Base-by-base conservation (phyloP, 2,888 invertebrate species). In the Aphodius sticticus region DNA sequence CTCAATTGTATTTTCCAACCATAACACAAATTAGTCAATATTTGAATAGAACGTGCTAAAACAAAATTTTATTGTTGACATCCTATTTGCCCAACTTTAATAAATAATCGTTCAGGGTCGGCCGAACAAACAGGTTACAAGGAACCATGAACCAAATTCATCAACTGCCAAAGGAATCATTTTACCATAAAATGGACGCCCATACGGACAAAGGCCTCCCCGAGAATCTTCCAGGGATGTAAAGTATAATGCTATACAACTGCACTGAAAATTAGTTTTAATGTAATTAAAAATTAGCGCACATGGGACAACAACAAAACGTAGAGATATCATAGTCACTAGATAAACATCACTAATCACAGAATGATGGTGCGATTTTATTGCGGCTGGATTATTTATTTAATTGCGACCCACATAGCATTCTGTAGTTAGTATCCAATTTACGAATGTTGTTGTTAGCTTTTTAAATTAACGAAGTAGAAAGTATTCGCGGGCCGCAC, bases 401-500 rank as follows among this genome's bases (percentile, higher is more conserved):
- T 53, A 53, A 53, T 53, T 53, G 53, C 53, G 53, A 12, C 53
- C 53, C 9, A 53, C 53, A 5, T 53, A 53, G 53, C 3, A 26
- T 53, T 53, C 53, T 53, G 53, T 53, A 9, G 53, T 12, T 2
- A 53, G 53, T 12, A 9, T 53, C 53, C 53, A 53, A 3, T 53
- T 53, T 53, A 53, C 4, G 3, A 53, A 53, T 53, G 53, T 53
- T 53, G 53, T 53, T 53, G 53, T 53, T 53, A 53, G 53, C 53
- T 53, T 53, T 53, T 53, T 53, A 53, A 53, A 53, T 53, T 53
- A 53, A 53, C 53, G 53, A 53, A 53, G 53, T 53, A 53, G 53
- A 53, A 53, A 53, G 53, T 53, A 38, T 38, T 38, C 7, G 38
- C 38, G 38, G 38, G 38, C 38, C 38, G 38, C 7, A 53, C 12